These are phyloP conservation scores for Malaclemys terrapin DNA, from an alignment of 2,113 vertebrate genomes.

Conservation along the genomic window DNA sequence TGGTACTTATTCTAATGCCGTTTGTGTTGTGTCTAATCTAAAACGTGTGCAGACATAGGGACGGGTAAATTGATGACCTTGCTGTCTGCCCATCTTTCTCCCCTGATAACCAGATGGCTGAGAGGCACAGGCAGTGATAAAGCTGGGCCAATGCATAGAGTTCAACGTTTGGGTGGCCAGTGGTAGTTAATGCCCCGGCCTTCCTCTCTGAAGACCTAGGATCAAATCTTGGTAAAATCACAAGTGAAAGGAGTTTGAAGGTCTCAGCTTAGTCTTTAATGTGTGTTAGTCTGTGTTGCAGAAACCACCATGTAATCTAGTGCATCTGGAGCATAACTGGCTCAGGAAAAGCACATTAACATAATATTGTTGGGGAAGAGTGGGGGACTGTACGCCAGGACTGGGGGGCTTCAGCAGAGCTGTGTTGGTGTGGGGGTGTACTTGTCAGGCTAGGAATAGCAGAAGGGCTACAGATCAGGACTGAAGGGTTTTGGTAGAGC, in stretches of 20 bases:
- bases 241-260: neutral
- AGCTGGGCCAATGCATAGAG: conserved; percentile 42
- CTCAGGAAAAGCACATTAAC: neutral
- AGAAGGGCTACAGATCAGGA: neutral
- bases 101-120: conserved; percentile 24
- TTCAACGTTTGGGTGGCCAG: conserved; percentile 21
- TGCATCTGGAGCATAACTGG: neutral
- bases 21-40: conserved; percentile 75
- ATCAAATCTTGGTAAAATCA: neutral
- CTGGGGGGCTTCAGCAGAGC: neutral
- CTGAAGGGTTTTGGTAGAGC: neutral
- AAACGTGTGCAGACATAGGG: conserved; percentile 73
- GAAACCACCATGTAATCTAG: neutral
- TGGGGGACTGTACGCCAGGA: neutral
- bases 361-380: neutral
- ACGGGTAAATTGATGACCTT: conserved; percentile 74
- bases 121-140: conserved; percentile 35
- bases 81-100: conserved; percentile 61
- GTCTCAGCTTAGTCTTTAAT: neutral
- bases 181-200: neutral
- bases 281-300: neutral
- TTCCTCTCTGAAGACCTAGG: neutral
- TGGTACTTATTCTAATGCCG: conserved; percentile 55
- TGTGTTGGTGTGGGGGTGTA: neutral
- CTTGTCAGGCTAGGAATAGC: neutral